Evolutionary conservation across 2,888 invertebrate genomes (phyloP), one percentile per base, ranked within the genome.

Genomic region (Scotopteryx bipunctaria): DNA sequence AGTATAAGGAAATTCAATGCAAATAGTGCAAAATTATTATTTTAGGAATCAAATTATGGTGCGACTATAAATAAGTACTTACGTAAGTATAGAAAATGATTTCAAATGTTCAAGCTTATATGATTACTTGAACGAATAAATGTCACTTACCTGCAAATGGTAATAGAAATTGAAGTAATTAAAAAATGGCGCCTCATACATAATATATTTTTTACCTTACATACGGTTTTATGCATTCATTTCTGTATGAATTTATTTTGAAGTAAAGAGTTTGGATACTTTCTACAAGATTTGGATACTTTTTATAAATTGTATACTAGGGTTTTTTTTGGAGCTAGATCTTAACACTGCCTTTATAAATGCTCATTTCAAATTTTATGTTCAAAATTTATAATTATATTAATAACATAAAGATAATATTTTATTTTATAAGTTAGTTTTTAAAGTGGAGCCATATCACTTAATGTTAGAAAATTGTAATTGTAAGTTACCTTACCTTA

Each of bases 361-460:
- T 59, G 62, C 57, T 64, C 56, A 44, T 42, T 41, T 43, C 13
- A n/a, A 11, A 23, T 33, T 42, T 36, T 9, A 43, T 45, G 48
- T 32, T 57, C 5, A 43, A 58, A 46, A 54, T 48, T 32, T 54
- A 44, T 41, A 27, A 35, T 33, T 33, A 40, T 38, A 4, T 3
- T 38, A 32, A 55, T 57, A 54, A 17, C 32, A 5, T 54, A 48
- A 57, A 54, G 29, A 52, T 11, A 51, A 57, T 61, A 60, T 62
- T 59, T 61, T 16, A 27, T 11, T 36, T 14, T 15, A 9, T 53
- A 69, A 71, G 54, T 55, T 73, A 69, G 63, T 57, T 63, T 50
- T 40, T 70, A 73, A 79, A 80, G 79, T 78, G 80, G 83, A 85
- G 88, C 88, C 88, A 89, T 89, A 89, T 83, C 83, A 83, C 76